Conservation (phyloP, 2,113 vertebrate genomes). For the Ascaphus truei region DNA sequence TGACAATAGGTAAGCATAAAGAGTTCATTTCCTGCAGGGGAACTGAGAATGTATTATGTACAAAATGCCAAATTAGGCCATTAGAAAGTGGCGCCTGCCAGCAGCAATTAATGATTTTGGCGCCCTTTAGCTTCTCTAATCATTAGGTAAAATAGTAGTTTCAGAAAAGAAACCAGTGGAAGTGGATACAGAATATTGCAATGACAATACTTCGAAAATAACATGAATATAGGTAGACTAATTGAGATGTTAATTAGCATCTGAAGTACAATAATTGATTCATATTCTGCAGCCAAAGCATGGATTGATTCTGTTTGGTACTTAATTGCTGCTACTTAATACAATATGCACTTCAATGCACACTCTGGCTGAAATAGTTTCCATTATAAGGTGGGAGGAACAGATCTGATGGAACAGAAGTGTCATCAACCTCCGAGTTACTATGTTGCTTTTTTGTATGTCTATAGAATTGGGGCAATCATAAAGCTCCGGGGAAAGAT, state of each 20-base stretch:
- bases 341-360: background rate
- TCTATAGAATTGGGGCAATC: background rate
- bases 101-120: slow-evolving; percentile 7
- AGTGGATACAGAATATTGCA: no score
- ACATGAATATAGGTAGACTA: no score
- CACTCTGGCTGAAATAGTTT: background rate
- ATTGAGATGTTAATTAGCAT: no score
- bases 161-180: no score
- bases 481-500: background rate
- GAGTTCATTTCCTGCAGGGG: slow-evolving; percentile 25
- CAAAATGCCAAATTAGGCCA: slow-evolving; percentile 6
- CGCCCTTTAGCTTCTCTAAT: no score
- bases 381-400: background rate
- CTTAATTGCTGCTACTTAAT: background rate
- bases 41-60: slow-evolving; percentile 20
- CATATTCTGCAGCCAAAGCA: background rate
- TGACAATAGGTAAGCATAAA: slow-evolving; percentile 13
- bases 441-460: background rate
- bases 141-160: no score
- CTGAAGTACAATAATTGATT: background rate
- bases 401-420: background rate
- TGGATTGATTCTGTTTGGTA: background rate
- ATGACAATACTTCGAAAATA: no score
- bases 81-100: background rate
- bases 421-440: background rate